phyloP scores from a whole-genome alignment of 2,888 invertebrate species.

The Nezara viridula region DNA sequence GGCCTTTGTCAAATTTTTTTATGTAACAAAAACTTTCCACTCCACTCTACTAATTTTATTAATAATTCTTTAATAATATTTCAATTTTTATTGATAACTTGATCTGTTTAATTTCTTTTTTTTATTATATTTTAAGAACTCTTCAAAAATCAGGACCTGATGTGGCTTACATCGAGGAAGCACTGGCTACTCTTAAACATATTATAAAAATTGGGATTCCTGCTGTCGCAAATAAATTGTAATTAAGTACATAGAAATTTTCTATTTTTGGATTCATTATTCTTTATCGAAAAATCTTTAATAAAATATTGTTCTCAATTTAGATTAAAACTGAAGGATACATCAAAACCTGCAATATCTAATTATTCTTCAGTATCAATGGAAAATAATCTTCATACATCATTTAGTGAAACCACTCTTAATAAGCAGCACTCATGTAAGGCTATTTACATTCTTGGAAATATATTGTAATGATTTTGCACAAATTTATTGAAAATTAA shows the following conservation, averaged over 20 bases:
- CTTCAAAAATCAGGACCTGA: slow-evolving; percentile 79
- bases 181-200: slow-evolving; percentile 85
- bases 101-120: not conserved
- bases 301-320: not conserved
- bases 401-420: slow-evolving; percentile 43
- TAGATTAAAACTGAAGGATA: slow-evolving; percentile 46
- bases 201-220: slow-evolving; percentile 83
- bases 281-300: not conserved
- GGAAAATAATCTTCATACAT: not conserved
- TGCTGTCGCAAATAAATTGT: slow-evolving; percentile 78
- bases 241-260: slow-evolving; percentile 30
- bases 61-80: too few relatives aligned
- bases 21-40: too few relatives aligned
- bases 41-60: too few relatives aligned
- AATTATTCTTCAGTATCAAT: not conserved
- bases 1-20: too few relatives aligned
- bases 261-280: not conserved
- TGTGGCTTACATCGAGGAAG: slow-evolving; percentile 90
- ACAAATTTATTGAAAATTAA: too few relatives aligned
- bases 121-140: slow-evolving; percentile 69
- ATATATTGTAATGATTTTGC: not conserved
- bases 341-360: not conserved
- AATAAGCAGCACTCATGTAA: slow-evolving; percentile 55
- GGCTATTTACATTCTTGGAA: not conserved
- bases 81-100: not conserved